Conservation (phyloP, 2,797 vertebrate species). For the Glossophaga mutica region DNA sequence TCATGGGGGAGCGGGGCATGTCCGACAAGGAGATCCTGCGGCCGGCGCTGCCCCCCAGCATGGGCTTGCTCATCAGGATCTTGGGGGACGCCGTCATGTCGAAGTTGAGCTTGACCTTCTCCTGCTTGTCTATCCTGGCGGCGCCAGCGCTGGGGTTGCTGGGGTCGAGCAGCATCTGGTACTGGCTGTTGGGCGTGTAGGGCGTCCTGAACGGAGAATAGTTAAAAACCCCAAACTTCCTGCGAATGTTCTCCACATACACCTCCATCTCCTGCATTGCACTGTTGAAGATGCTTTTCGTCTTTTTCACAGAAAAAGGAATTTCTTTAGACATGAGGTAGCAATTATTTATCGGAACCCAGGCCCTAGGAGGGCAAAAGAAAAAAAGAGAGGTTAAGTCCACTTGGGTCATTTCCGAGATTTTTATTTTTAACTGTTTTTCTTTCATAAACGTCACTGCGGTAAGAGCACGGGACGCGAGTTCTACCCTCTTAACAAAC, state of each 20-base stretch:
- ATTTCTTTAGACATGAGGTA: conserved; percentile 99
- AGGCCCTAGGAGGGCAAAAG: conserved; percentile 87
- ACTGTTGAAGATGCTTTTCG: conserved; percentile 99
- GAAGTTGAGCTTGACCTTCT: conserved; percentile 97
- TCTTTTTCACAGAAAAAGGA: conserved; percentile 99
- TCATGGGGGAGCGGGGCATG: conserved; percentile 98
- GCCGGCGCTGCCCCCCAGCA: conserved; percentile 87
- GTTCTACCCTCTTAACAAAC: not conserved
- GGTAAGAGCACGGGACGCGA: not conserved
- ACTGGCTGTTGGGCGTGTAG: conserved; percentile 96
- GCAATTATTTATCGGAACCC: conserved; percentile 99
- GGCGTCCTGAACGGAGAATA: conserved; percentile 98
- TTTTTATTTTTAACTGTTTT: not conserved
- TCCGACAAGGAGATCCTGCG: conserved; percentile 93
- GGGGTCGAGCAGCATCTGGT: conserved; percentile 97
- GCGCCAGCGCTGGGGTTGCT: conserved; percentile 91
- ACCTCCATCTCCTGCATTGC: conserved; percentile 99
- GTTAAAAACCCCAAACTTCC: conserved; percentile 97
- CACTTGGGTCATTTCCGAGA: not conserved
- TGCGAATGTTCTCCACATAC: conserved; percentile 97
- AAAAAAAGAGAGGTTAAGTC: conserved; percentile 48
- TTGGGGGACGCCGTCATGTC: conserved; percentile 97
- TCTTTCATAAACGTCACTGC: not conserved
- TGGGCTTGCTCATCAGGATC: conserved; percentile 92
- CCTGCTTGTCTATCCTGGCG: conserved; percentile 93